Evolutionary conservation across 92 coral and sea anemone species (phyloP), one percentile per base, ranked within the genome.

Genomic region (Montipora capitata): DNA sequence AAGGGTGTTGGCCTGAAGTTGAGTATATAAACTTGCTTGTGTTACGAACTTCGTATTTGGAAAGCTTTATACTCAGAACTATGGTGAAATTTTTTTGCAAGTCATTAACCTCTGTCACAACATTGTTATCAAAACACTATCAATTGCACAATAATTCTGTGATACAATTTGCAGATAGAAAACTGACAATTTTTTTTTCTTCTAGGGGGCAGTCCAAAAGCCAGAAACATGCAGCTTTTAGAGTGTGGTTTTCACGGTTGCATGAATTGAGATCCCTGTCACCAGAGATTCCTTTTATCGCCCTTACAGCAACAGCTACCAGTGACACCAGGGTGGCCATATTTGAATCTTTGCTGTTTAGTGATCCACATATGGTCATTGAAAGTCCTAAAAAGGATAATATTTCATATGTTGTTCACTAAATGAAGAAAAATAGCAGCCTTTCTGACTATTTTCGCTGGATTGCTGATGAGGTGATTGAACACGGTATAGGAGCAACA

Each of bases 341-440:
- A 6, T 56, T 86, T 17, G 72, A 74, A 12, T 45, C 52, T 45
- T 5, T 45, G 5, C 52, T 45, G 52, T 45, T 45, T 45, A 45
- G 52, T 45, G 10, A 45, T 45, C 52, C 52, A 5, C 10, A 9
- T 0, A 56, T 59, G 49, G 65, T 90, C 40, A 7, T 61, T 61
- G 66, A 61, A 61, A 83, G 90, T 45, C 93, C 93, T 4, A 65
- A 85, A 1, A 92, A 80, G 49, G 64, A 5, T 9, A 89, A 89
- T 43, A 80, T 84, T 52, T 10, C 70, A 12, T 85, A 92, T 71
- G 59, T 61, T 18, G 95, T 92, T 27, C 45, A 85, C 43, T 85
- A 83, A n/a, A 79, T 92, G 81, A 42, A 72, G 13, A 92, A 70
- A 16, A 72, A 59, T n/a, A 38, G 3, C 16, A 81, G 45, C 58